Evolutionary conservation across 2,797 vertebrate genomes (phyloP).

Genomic region (Eulemur albifrons): DNA sequence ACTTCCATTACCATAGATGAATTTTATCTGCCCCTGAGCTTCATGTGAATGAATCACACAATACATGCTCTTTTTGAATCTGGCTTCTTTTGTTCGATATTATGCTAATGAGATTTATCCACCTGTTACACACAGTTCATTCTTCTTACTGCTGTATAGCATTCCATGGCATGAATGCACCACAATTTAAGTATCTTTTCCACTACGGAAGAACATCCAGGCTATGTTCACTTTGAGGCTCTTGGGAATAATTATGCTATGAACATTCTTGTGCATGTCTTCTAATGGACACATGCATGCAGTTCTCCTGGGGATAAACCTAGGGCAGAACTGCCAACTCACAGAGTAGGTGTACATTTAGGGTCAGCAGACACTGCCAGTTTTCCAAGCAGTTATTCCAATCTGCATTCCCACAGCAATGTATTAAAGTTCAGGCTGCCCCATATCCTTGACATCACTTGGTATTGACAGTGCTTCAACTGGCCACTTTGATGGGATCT

Average conservation of each 20-base stretch:
- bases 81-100: background rate
- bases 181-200: background rate
- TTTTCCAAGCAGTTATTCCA: background rate
- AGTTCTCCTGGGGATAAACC: fast-evolving
- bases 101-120: background rate
- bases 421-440: fast-evolving
- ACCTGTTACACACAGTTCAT: fast-evolving
- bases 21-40: background rate
- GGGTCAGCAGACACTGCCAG: background rate
- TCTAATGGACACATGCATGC: fast-evolving
- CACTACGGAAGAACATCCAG: too few species aligned
- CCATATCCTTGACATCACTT: fast-evolving
- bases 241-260: too few species aligned
- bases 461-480: fast-evolving
- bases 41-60: background rate
- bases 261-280: fast-evolving
- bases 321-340: fast-evolving
- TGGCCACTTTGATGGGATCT: background rate
- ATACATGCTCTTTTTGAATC: background rate
- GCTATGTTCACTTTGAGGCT: background rate
- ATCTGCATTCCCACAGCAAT: fast-evolving
- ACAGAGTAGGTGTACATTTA: fast-evolving
- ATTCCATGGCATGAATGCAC: fast-evolving
- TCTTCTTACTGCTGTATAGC: fast-evolving
- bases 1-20: background rate